These are phyloP conservation scores for Rhizomys pruinosus DNA, from an alignment of 2,113 vertebrate species.

Conservation along the genomic window DNA sequence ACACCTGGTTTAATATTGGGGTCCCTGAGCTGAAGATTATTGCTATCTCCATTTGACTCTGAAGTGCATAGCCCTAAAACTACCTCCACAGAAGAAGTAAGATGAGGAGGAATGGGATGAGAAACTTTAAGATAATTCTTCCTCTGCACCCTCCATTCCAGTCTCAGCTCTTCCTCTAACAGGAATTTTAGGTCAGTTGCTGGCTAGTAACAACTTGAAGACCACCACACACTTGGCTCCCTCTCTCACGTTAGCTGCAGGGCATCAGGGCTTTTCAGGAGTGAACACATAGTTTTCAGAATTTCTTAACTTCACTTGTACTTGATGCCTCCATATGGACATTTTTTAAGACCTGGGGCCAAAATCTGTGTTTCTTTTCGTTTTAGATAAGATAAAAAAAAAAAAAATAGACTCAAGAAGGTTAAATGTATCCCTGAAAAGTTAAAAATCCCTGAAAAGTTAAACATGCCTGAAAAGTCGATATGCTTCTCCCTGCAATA, in stretches of 20 bases:
- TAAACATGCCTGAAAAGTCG: neutral
- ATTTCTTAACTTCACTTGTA: neutral
- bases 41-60: neutral
- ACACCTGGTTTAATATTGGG: neutral
- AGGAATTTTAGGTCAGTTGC: neutral
- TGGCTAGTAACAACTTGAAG: neutral
- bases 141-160: neutral
- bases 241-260: neutral
- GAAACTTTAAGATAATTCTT: neutral
- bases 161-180: too few species aligned
- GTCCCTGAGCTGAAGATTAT: neutral
- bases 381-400: neutral
- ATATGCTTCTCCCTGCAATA: neutral
- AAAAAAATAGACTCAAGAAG: neutral
- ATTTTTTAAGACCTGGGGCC: neutral
- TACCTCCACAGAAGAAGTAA: neutral
- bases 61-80: neutral
- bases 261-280: neutral
- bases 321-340: neutral
- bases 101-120: neutral
- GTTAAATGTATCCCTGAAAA: neutral
- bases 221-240: too few species aligned
- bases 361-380: neutral
- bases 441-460: neutral
- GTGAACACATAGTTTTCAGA: neutral